Evolutionary conservation across 2,797 vertebrate genomes (phyloP).

Genomic region (Apodemus agrarius): DNA sequence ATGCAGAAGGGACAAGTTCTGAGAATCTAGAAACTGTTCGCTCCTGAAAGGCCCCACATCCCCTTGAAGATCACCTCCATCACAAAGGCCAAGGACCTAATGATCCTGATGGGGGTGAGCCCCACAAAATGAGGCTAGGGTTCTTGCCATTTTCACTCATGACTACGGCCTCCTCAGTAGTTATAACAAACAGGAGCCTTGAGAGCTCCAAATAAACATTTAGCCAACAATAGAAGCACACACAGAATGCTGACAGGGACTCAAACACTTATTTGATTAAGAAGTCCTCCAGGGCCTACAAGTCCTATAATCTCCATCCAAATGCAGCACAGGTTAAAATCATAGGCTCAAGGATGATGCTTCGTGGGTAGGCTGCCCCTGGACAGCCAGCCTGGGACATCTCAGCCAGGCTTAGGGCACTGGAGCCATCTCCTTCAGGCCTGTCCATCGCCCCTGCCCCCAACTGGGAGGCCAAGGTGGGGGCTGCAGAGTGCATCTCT

Average conservation of each 20-base stretch:
- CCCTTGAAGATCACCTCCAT: not conserved
- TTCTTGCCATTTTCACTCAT: not conserved
- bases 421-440: not conserved
- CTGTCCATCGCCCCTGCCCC: not conserved
- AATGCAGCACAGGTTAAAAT: not conserved
- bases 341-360: not conserved
- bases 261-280: not conserved
- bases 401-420: not conserved
- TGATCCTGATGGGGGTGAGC: not conserved
- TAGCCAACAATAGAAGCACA: not conserved
- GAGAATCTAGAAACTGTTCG: not conserved
- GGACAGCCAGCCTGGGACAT: not conserved
- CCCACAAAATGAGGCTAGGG: not conserved
- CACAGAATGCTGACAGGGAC: not conserved
- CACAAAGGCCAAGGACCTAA: not conserved
- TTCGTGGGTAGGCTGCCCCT: not conserved
- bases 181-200: not conserved
- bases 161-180: not conserved
- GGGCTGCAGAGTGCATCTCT: not conserved
- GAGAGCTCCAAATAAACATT: not conserved
- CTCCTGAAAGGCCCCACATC: not conserved
- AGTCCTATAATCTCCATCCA: not conserved
- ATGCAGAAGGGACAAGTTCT: not conserved
- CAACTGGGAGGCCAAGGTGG: not conserved
- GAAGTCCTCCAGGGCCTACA: not conserved